phyloP scores from a whole-genome alignment of 2,888 invertebrate genomes.

The Epistrophe eligans region DNA sequence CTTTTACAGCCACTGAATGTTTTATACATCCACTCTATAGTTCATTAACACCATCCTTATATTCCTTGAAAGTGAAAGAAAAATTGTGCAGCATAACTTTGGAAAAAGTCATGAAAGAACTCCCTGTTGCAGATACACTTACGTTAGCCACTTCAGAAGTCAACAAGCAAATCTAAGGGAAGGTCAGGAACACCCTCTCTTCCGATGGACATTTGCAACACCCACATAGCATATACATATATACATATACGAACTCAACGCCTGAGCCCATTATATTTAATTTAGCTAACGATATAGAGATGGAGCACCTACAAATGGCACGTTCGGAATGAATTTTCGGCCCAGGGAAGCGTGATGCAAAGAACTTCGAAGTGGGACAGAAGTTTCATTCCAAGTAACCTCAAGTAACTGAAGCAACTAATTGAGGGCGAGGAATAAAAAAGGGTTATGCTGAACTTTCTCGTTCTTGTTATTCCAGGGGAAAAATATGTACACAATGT shows the following conservation, averaged over 20 bases:
- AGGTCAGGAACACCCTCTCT: slow-evolving; percentile 72
- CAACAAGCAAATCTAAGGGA: slow-evolving; percentile 72
- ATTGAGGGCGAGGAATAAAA: slow-evolving; percentile 62
- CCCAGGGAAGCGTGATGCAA: slow-evolving; percentile 65
- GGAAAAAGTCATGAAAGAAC: slow-evolving; percentile 65
- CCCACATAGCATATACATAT: neutral
- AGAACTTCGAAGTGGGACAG: slow-evolving; percentile 71
- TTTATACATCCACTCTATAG: slow-evolving; percentile 62
- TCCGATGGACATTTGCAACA: slow-evolving; percentile 56
- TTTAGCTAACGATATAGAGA: slow-evolving; percentile 43
- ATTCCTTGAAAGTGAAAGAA: slow-evolving; percentile 54
- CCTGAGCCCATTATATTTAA: slow-evolving; percentile 64
- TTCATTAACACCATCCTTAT: slow-evolving; percentile 70
- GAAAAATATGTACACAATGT: neutral
- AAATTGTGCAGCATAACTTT: slow-evolving; percentile 59
- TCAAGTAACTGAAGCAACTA: slow-evolving; percentile 75
- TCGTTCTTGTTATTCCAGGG: slow-evolving; percentile 18
- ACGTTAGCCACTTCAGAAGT: slow-evolving; percentile 64
- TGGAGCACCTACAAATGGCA: slow-evolving; percentile 51
- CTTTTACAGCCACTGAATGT: slow-evolving; percentile 50
- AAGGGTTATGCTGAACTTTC: slow-evolving; percentile 35
- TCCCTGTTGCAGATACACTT: slow-evolving; percentile 75
- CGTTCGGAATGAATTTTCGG: slow-evolving; percentile 54
- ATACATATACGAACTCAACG: slow-evolving; percentile 1
- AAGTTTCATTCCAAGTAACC: slow-evolving; percentile 71